A percentile compares a stretch with the other conserved stretches of the same genome.
These are phyloP conservation scores for Eupithecia dodoneata DNA, from an alignment of 2,888 invertebrate species.

Conservation along the genomic window DNA sequence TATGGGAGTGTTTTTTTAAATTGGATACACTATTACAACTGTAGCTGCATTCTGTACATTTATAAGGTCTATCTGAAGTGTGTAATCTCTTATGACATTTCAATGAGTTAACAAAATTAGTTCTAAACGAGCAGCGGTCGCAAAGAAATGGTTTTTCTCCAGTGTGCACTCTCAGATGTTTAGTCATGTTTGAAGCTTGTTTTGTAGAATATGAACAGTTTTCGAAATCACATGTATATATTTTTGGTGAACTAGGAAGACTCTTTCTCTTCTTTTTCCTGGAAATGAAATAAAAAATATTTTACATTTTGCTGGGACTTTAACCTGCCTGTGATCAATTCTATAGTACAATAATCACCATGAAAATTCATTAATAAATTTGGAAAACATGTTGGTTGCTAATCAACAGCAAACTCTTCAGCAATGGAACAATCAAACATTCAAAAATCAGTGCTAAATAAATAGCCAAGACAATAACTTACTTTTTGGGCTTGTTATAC, in stretches of 20 bases:
- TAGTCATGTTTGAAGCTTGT: slow-evolving; percentile 74
- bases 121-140: slow-evolving; percentile 75
- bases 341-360: not conserved
- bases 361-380: not conserved
- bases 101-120: slow-evolving; percentile 77
- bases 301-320: not conserved
- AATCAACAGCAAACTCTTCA: not conserved
- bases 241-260: slow-evolving; percentile 72
- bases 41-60: slow-evolving; percentile 70
- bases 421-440: not conserved
- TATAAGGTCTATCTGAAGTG: slow-evolving; percentile 70
- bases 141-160: slow-evolving; percentile 76
- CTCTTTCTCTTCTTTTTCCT: slow-evolving; percentile 46
- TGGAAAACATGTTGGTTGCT: not conserved
- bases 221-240: slow-evolving; percentile 78
- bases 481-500: slow-evolving; percentile 8
- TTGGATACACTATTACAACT: slow-evolving; percentile 79
- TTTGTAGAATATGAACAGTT: slow-evolving; percentile 83
- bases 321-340: not conserved
- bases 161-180: slow-evolving; percentile 75
- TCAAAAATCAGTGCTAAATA: not conserved
- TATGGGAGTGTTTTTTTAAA: slow-evolving; percentile 70
- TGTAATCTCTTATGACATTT: slow-evolving; percentile 76
- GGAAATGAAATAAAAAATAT: slow-evolving; percentile 42
- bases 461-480: not conserved